Base-by-base conservation (phyloP, 2,797 vertebrate genomes). In the Rhinophrynus dorsalis region DNA sequence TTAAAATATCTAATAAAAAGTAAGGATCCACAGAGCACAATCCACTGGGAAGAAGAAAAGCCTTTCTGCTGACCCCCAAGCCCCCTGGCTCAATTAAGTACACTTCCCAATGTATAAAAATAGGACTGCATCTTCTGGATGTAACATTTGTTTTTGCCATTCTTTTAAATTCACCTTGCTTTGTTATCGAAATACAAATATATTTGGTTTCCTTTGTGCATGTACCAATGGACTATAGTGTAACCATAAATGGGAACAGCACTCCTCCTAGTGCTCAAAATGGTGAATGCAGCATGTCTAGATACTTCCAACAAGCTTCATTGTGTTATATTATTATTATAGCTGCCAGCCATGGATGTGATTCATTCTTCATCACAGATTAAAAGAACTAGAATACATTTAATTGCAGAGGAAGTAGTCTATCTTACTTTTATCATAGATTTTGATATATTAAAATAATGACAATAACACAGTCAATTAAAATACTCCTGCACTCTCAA, bases 231-330 rank as follows among this genome's bases (percentile, higher is more conserved):
- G 44, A 52, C 13, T 27, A 30, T 51, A 42, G 23, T 30, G 23
- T 54, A 70, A 67, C 58, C 71, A 68, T 84, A 44, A 6, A 4
- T 80, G 81, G 79, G 68, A 79, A 79, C 55, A 80, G 84, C 74
- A 30, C 72, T 81, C 84, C 88, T 84, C 84, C 86, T 89, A 84
- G 85, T 88, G 86, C 81, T 74, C 75, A 72, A 27, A 42, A 57
- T 45, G 2, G 33, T 75, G 17, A 88, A 84, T 78, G 58, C 68
- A 59, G 58, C 9, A 20, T 18, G n/a, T 30, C 12, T 40, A 51
- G 37, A 70, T 78, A 77, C 7, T 17, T 64, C 67, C 74, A 62
- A 75, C 57, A 61, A 56, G 4, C 35, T 78, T 75, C 56, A 56
- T 77, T 74, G 23, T 80, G 72, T 79, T 55, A 32, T 69, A 10